These are phyloP conservation scores for Hemitrygon akajei DNA, from an alignment of 2,797 vertebrate genomes.

Conservation along the genomic window DNA sequence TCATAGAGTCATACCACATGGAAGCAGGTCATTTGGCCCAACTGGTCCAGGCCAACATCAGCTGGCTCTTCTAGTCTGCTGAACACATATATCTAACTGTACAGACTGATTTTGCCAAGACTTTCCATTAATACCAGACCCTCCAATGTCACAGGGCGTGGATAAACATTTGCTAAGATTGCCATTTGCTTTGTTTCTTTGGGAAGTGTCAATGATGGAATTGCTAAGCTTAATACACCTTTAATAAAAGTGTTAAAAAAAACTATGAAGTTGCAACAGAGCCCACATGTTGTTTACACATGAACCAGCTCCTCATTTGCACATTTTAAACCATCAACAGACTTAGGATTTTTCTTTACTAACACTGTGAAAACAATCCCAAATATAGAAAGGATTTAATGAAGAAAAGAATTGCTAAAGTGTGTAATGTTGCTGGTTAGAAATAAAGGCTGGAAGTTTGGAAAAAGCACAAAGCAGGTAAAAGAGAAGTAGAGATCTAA, in stretches of 20 bases:
- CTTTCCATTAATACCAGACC: neutral
- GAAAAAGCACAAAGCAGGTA: neutral
- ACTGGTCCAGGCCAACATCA: no score
- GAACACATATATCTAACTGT: neutral
- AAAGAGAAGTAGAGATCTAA: neutral
- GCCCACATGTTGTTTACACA: neutral
- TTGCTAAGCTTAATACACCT: neutral
- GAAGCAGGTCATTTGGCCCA: no score
- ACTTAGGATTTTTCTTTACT: neutral
- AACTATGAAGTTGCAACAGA: neutral
- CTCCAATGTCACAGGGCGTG: neutral
- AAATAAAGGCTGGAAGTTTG: neutral
- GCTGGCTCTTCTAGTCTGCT: neutral
- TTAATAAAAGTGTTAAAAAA: neutral
- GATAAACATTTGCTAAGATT: neutral
- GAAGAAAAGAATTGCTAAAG: neutral
- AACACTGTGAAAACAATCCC: neutral
- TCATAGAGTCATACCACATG: neutral
- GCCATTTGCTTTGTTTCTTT: neutral
- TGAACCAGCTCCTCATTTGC: neutral
- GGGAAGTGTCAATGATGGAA: neutral
- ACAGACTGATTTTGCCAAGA: neutral
- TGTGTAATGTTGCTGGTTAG: neutral
- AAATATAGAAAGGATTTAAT: neutral
- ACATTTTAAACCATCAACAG: slow-evolving; percentile 24